Evolutionary conservation across 1,140 invertebrate genomes (phyloP).

Genomic region (Ditylenchus dipsaci): DNA sequence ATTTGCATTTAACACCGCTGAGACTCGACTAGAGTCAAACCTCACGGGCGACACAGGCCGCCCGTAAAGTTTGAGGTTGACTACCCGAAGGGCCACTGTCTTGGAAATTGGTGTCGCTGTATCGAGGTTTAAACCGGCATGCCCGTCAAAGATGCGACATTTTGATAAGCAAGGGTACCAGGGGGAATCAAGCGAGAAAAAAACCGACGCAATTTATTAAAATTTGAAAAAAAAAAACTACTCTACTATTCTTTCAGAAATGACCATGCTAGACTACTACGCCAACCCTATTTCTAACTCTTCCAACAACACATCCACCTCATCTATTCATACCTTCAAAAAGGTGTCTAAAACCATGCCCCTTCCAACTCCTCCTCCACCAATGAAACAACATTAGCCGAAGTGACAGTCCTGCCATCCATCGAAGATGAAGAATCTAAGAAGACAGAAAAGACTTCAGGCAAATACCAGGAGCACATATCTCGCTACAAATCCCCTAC

Average conservation of each 20-base stretch:
- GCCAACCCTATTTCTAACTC: neutral
- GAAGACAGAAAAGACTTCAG: neutral
- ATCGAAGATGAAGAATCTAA: neutral
- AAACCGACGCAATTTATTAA: too few relatives aligned
- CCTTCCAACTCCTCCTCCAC: neutral
- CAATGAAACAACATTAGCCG: neutral
- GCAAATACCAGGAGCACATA: neutral
- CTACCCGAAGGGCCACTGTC: too few relatives aligned
- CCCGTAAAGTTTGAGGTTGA: too few relatives aligned
- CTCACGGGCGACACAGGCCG: too few relatives aligned
- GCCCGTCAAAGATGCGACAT: too few relatives aligned
- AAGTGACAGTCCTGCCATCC: neutral
- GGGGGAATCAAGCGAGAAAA: too few relatives aligned
- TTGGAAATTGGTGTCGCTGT: too few relatives aligned
- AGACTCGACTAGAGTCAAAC: too few relatives aligned
- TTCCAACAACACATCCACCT: neutral
- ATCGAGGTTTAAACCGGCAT: too few relatives aligned
- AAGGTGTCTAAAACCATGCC: neutral
- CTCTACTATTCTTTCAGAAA: neutral
- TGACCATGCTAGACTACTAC: neutral
- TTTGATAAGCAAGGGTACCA: too few relatives aligned
- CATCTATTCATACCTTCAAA: neutral
- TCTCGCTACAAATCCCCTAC: neutral
- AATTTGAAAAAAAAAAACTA: too few relatives aligned
- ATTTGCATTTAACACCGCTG: too few relatives aligned